Percentiles rank a stretch among this genome's conserved stretches.
These are phyloP conservation scores for Actinopyga echinites DNA, from an alignment of 53 echinoderm and acorn worm genomes.

Conservation along the genomic window DNA sequence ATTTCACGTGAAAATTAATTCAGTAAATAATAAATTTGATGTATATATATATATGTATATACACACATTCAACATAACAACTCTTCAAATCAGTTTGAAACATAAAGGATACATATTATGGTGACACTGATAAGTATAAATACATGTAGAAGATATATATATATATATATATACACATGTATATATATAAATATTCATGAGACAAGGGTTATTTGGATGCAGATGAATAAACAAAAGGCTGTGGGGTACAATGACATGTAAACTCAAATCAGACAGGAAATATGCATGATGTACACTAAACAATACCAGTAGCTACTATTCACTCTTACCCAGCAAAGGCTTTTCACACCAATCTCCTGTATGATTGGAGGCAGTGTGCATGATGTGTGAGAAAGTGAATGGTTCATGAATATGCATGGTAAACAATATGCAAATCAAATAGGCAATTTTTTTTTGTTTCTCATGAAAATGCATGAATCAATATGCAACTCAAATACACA, in stretches of 20 bases:
- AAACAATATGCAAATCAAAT: slow-evolving; percentile 41
- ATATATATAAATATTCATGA: neutral
- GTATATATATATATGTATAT: neutral
- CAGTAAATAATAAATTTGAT: neutral
- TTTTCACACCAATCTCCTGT: slow-evolving; percentile 96
- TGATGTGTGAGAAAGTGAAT: slow-evolving; percentile 45
- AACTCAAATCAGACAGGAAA: neutral
- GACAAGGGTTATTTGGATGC: no score
- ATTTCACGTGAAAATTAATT: no score
- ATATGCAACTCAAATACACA: slow-evolving; percentile 14
- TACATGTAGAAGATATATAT: neutral
- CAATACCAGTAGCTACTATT: neutral
- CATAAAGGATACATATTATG: neutral
- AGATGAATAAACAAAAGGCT: slow-evolving; percentile 7
- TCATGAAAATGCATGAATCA: slow-evolving; percentile 16
- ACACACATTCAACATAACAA: neutral
- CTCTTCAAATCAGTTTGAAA: neutral
- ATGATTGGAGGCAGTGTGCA: slow-evolving; percentile 14
- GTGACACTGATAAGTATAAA: neutral
- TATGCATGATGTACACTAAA: no score
- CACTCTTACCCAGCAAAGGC: slow-evolving; percentile 93
- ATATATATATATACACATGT: neutral
- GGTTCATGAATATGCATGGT: slow-evolving; percentile 44
- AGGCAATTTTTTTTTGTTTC: neutral
- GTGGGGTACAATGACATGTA: neutral